Base-by-base conservation (phyloP, 1,140 invertebrate species). In the Platyura marginata region DNA sequence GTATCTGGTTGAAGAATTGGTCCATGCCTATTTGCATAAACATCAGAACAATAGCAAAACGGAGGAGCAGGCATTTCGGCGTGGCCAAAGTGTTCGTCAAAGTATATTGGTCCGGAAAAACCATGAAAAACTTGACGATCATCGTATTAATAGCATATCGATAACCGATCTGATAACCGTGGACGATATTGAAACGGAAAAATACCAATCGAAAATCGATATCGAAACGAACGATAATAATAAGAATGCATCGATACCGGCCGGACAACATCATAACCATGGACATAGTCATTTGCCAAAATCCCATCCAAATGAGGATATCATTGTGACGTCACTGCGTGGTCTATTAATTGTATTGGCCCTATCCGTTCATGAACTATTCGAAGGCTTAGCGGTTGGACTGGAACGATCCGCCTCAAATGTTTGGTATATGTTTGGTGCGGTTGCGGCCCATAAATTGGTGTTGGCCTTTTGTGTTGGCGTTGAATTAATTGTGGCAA, bases 321-420 rank as follows among this genome's bases (percentile, higher is more conserved):
- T 71, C 37, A 64, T 79, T 18, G 69, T 77, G 20, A 69, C 74
- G 35, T 76, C 77, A 10, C 60, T 89, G 8, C 63, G 81, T 44
- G 79, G 82, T 19, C 57, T 87, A 15, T 63, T 90, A 36, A 79
- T 91, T 42, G 81, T 93, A 1, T 62, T 89, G 19, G 89, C 89
- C 2, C 65, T 95, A 10, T 89, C 87, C 4, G 75, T 93, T 41
- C 90, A 95, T 55, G 85, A 90, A 48, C 64, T 92, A 0, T 90
- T 95, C 53, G 90, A 95, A 70, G 90, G 90, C 21, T 69, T 93
- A 43, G 81, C 88, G 18, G 79, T 93, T 43, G 88, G 88, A 9
- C 64, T 92, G 18, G 85, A 90, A 58, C 65, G 66, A 16, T 70
- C 72, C 9, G 61, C 74, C 5, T 56, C 62, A 2, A 68, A 75